A percentile compares a stretch with the other conserved stretches of the same genome.
phyloP scores from a whole-genome alignment of 2,888 invertebrate species.

The Drosophila borborema region DNA sequence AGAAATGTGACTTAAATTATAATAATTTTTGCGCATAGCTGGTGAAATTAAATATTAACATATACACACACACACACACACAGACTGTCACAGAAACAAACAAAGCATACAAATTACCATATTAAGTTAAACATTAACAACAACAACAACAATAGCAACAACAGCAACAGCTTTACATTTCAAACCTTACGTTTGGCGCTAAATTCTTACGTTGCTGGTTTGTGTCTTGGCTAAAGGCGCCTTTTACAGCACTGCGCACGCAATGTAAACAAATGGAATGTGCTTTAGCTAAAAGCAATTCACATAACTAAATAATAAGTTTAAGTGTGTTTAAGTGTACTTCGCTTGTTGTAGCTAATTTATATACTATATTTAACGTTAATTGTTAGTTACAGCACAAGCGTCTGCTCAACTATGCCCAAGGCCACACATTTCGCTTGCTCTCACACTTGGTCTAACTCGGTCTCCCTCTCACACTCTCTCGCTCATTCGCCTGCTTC shows the following conservation, averaged over 20 bases:
- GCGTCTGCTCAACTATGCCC: not conserved
- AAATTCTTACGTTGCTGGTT: slow-evolving; percentile 24
- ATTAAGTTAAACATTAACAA: slow-evolving; percentile 45
- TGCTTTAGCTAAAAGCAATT: not conserved
- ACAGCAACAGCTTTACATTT: slow-evolving; percentile 12
- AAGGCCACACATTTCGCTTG: slow-evolving; percentile 38
- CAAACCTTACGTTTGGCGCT: slow-evolving; percentile 39
- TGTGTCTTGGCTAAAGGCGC: slow-evolving; percentile 48
- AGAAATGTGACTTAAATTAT: slow-evolving; percentile 70
- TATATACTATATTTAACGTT: slow-evolving; percentile 1
- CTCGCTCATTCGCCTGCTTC: slow-evolving; percentile 15
- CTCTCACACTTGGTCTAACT: not conserved
- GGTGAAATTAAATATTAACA: slow-evolving; percentile 55
- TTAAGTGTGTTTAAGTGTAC: slow-evolving; percentile 6
- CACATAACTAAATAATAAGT: slow-evolving; percentile 10
- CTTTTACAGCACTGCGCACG: slow-evolving; percentile 38
- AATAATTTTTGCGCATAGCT: slow-evolving; percentile 44
- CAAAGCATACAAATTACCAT: slow-evolving; percentile 65
- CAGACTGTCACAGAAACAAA: not conserved
- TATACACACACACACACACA: slow-evolving; percentile 24
- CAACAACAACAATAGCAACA: slow-evolving; percentile 20
- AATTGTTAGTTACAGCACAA: not conserved
- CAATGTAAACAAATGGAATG: slow-evolving; percentile 47
- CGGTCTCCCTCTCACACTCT: slow-evolving; percentile 3
- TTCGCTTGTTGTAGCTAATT: slow-evolving; percentile 9